Conservation (phyloP, 37 sponge, comb jelly and placozoan species). For the Aphrocallistes beatrix region DNA sequence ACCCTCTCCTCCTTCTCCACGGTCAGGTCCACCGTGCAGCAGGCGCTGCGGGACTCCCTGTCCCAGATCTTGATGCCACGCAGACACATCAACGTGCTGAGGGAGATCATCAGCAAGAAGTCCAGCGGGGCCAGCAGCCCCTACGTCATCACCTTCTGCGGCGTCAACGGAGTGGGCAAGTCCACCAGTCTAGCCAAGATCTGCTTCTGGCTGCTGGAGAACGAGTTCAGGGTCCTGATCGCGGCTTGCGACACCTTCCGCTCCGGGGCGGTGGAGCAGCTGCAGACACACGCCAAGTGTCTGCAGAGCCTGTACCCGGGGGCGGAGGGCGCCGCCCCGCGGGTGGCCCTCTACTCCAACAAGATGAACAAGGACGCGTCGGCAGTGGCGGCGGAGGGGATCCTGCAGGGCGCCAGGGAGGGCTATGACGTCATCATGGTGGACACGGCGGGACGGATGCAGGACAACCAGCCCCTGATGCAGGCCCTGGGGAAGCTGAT, state of each 20-base stretch:
- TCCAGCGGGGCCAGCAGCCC: slow-evolving; percentile 28
- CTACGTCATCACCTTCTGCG: slow-evolving; percentile 90
- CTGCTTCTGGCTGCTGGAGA: slow-evolving; percentile 88
- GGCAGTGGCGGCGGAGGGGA: slow-evolving; percentile 65
- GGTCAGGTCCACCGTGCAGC: slow-evolving; percentile 39
- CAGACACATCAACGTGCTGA: slow-evolving; percentile 60
- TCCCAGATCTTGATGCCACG: slow-evolving; percentile 75
- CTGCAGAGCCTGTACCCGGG: slow-evolving; percentile 63
- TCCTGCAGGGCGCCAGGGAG: slow-evolving; percentile 40
- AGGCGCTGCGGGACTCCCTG: slow-evolving; percentile 57
- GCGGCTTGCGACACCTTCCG: slow-evolving; percentile 95
- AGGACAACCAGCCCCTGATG: slow-evolving; percentile 96
- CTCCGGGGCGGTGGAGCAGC: slow-evolving; percentile 91
- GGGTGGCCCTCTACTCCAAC: slow-evolving; percentile 53
- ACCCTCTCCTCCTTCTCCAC: slow-evolving; percentile 69
- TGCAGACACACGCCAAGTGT: slow-evolving; percentile 62
- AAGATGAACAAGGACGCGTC: slow-evolving; percentile 84
- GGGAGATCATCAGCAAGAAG: slow-evolving; percentile 50
- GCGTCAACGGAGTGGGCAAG: slow-evolving; percentile 96
- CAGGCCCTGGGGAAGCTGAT: slow-evolving; percentile 90
- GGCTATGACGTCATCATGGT: slow-evolving; percentile 78
- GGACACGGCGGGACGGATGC: slow-evolving; percentile 95
- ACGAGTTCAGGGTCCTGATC: slow-evolving; percentile 66
- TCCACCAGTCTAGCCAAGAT: slow-evolving; percentile 92
- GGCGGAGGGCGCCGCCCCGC: slow-evolving; percentile 27